Percentiles rank a stretch among this genome's conserved stretches.
These are phyloP conservation scores for Tetraodon nigroviridis DNA, from an alignment of 2,113 vertebrate genomes.

Conservation along the genomic window DNA sequence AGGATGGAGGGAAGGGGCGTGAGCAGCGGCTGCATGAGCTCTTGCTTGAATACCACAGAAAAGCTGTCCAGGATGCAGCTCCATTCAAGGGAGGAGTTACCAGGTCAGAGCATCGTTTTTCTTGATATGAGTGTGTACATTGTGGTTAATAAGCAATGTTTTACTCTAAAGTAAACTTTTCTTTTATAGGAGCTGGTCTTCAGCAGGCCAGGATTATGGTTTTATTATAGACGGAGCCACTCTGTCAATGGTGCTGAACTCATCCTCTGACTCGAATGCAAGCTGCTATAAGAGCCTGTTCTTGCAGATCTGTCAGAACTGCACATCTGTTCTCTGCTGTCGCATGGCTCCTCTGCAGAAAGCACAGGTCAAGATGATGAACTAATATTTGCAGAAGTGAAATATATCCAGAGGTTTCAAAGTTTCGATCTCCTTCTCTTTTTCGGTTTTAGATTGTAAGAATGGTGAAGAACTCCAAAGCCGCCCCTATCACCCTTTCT, in stretches of 20 bases:
- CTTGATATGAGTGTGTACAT: neutral
- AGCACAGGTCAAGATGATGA: constrained; percentile 81
- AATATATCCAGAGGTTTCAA: neutral
- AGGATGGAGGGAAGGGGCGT: constrained; percentile 72
- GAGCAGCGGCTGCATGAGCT: constrained; percentile 86
- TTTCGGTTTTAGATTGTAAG: constrained; percentile 82
- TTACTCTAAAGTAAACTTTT: neutral
- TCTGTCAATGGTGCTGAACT: constrained; percentile 86
- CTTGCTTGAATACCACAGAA: constrained; percentile 87
- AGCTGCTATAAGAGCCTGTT: constrained; percentile 90
- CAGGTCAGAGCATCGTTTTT: constrained; percentile 70
- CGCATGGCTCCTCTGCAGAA: constrained; percentile 97
- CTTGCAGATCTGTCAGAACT: constrained; percentile 92
- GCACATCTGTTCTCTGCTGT: constrained; percentile 91
- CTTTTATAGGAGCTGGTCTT: constrained; percentile 81
- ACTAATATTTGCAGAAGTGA: too few relatives aligned
- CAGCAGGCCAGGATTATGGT: constrained; percentile 82
- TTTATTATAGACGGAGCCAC: constrained; percentile 93
- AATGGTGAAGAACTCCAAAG: constrained; percentile 96
- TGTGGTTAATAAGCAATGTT: neutral
- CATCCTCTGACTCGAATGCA: constrained; percentile 77
- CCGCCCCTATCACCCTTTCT: constrained; percentile 88
- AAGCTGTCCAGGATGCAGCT: constrained; percentile 81
- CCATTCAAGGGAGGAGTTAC: constrained; percentile 73
- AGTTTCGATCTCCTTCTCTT: neutral